Evolutionary conservation across 2,113 vertebrate genomes (phyloP), one percentile per base, ranked within the genome.

Genomic region (Pygoscelis adeliae): DNA sequence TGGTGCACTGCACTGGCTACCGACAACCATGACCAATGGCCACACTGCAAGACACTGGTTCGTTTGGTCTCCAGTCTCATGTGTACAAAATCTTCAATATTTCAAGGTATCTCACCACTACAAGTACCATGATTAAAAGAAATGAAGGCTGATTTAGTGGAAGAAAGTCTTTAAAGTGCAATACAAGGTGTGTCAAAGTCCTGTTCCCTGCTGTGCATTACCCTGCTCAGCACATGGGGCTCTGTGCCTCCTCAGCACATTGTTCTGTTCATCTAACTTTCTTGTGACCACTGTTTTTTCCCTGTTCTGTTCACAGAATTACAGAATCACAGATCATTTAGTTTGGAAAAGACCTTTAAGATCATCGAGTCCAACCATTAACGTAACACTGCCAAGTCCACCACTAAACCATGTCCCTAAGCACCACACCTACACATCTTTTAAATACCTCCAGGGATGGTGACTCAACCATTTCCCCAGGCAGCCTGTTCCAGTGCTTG

Each of bases 1-100:
- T 1, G 2, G 36, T 0, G 7, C 23, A 17, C 9, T 61, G 40
- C 2, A 0, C 30, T 42, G 59, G 46, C 30, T 62, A 80, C 38
- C 2, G 14, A 34, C 42, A 90, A 26, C 72, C 21, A 26, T 0
- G 19, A 27, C 23, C 77, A 87, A 4, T 0, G 2, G 56, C 29
- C 47, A 6, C 1, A 6, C 55, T 61, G 38, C 16, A 53, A 62
- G 55, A 55, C 1, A 6, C 16, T 36, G 44, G 9, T 27, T 58
- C 84, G 32, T 32, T 38, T 80, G 50, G 13, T 55, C 13, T 76
- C 26, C 27, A 34, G 38, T 47, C 20, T 56, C 6, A 2, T 0
- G 0, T 32, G 8, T 13, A 52, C 2, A 78, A 63, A 61, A 16
- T 36, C 42, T 55, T 26, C 44, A 42, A 2, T 15, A 73, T 62